Evolutionary conservation across 2,888 invertebrate species (phyloP).

Genomic region (Chydorus sphaericus): DNA sequence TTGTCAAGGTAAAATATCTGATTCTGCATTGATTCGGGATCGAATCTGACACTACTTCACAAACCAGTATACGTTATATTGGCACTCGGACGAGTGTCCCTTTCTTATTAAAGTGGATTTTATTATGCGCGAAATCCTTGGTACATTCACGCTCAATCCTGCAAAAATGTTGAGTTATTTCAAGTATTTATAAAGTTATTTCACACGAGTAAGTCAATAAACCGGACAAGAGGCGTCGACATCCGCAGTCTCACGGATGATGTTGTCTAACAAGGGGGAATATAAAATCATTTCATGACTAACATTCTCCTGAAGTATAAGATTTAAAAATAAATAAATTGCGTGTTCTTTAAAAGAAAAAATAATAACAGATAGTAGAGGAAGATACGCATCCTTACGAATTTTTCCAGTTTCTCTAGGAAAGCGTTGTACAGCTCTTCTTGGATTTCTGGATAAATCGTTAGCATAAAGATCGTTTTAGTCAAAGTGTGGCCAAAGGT

Average conservation of each 20-base stretch:
- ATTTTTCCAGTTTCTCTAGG: background rate
- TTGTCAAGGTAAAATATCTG: background rate
- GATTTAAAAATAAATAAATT: no score
- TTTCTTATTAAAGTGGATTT: background rate
- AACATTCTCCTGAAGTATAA: background rate
- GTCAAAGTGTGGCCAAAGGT: no score
- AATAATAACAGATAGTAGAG: background rate
- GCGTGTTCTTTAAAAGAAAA: background rate
- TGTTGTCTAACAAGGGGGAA: no score
- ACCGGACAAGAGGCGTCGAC: no score
- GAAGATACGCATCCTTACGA: background rate
- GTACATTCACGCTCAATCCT: slow-evolving; percentile 7
- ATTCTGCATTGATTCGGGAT: background rate
- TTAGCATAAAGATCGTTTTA: no score
- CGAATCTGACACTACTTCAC: slow-evolving; percentile 18
- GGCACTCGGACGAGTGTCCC: background rate
- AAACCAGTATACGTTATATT: slow-evolving; percentile 14
- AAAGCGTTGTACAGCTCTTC: no score
- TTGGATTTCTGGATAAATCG: no score
- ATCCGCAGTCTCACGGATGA: no score
- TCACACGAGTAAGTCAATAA: background rate
- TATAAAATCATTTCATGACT: no score
- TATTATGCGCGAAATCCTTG: background rate
- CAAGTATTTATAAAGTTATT: background rate
- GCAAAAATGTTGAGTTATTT: no score